phyloP scores from a whole-genome alignment of 2,888 invertebrate genomes.

The Tuta absoluta region DNA sequence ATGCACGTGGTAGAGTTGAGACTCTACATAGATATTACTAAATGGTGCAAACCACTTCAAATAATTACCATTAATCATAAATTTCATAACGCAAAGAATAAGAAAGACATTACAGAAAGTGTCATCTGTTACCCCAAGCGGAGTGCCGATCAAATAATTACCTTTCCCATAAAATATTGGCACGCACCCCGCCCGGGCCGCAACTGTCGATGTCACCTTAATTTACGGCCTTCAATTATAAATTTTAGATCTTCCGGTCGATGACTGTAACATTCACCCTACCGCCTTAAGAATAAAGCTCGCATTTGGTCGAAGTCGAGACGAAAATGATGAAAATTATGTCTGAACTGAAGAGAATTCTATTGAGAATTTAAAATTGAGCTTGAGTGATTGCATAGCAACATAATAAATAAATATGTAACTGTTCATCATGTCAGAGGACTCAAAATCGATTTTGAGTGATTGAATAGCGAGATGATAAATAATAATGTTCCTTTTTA shows the following conservation, averaged over 20 bases:
- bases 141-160: slow-evolving; percentile 74
- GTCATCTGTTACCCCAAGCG: slow-evolving; percentile 58
- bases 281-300: slow-evolving; percentile 9
- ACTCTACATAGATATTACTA: neutral
- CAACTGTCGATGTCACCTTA: slow-evolving; percentile 82
- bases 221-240: slow-evolving; percentile 81
- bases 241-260: slow-evolving; percentile 65
- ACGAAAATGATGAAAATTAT: slow-evolving; percentile 20
- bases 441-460: slow-evolving; percentile 1
- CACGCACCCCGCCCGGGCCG: slow-evolving; percentile 62
- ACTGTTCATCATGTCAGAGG: neutral
- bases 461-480: neutral
- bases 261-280: slow-evolving; percentile 26
- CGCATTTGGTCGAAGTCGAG: neutral
- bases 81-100: slow-evolving; percentile 52
- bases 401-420: no score
- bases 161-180: slow-evolving; percentile 77
- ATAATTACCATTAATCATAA: slow-evolving; percentile 53
- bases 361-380: slow-evolving; percentile 1
- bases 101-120: slow-evolving; percentile 54
- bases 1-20: no score
- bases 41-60: neutral
- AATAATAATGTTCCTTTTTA: slow-evolving; percentile 17
- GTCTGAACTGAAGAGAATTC: neutral
- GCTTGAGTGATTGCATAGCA: neutral